Evolutionary conservation across 2,888 invertebrate genomes (phyloP), one percentile per base, ranked within the genome.

Genomic region (Megastigmus dorsalis): DNA sequence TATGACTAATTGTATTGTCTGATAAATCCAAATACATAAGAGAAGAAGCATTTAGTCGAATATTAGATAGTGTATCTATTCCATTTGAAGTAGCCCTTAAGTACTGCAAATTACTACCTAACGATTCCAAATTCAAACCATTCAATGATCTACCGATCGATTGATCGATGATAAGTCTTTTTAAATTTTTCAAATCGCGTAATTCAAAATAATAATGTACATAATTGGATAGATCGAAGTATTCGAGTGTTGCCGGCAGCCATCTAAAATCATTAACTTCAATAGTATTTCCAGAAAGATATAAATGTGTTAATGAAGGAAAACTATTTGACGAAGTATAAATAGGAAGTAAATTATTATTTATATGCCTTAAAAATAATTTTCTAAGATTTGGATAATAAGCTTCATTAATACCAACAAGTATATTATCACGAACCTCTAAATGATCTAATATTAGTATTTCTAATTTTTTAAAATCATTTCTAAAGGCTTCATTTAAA

Each of bases 201-300:
- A n/a, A n/a, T n/a, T n/a, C n/a, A n/a, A n/a, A n/a, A n/a, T n/a
- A n/a, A n/a, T n/a, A n/a, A n/a, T n/a, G n/a, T n/a, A n/a, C n/a
- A n/a, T n/a, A n/a, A n/a, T n/a, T n/a, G n/a, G 62, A 50, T 30
- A 74, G 30, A 62, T 74, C 63, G 48, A 74, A 57, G 57, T 68
- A 68, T 36, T 57, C 50, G 48, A 68, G 28, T 1, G 38, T 15
- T 4, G 48, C 1, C 9, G 63, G 68, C 30, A 74, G 62, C 55
- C 74, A 68, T 20, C 41, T 20, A 48, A 63, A 68, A 10, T 62
- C 1, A 41, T 63, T 45, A 1, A 1, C 0, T 30, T 0, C 0
- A 9, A 74, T 30, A 1, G 1, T 9, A 30, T 18, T 74, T 48
- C 38, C 68, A 9, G 62, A 36, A 10, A 68, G 30, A 28, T 60